Base-by-base conservation (phyloP, 2,797 vertebrate species). In the Neosilurus mollespiculum region DNA sequence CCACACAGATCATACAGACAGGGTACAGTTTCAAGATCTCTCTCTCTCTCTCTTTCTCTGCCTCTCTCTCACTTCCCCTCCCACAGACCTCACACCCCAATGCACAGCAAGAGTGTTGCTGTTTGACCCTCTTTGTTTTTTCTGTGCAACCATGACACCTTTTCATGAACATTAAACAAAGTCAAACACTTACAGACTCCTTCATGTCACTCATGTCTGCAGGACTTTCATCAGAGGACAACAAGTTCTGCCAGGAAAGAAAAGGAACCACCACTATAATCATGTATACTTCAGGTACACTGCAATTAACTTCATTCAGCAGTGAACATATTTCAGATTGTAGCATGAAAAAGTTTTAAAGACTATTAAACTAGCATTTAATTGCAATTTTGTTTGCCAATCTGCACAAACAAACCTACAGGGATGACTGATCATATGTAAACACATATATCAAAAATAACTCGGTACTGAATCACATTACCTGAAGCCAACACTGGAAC, bases 401-500 rank as follows among this genome's bases (percentile, higher is more conserved):
- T 22, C 73, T n/a, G 34, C 18, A 76, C 26, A 76, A 7, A 53
- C 4, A 34, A 75, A 75, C 16, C 15, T 4, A 1, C 54, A 59
- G 26, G 26, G 53, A 0, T 37, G 9, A 59, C 9, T 14, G 10
- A 37, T 15, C 0, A n/a, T 43, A 15, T 56, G 26, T 54, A 10
- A 26, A 53, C 49, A 24, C 16, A n/a, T 15, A 2, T 75, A 26
- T 12, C 1, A 9, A 20, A 3, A 1, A 53, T 16, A 34, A 34
- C 26, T 34, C 11, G 0, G 7, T 43, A 69, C 14, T 58, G 62
- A 77, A 2, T 83, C 34, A 16, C 1, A 81, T 75, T 26, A 81
- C 86, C 84, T 83, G 86, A 54, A 85, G 1, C 86, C 84, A 87
- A 66, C 84, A 86, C 10, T 78, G 67, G 49, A 87, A 67, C 30